Evolutionary conservation across 2,113 vertebrate genomes (phyloP).

Genomic region (Triplophysa siluroides): DNA sequence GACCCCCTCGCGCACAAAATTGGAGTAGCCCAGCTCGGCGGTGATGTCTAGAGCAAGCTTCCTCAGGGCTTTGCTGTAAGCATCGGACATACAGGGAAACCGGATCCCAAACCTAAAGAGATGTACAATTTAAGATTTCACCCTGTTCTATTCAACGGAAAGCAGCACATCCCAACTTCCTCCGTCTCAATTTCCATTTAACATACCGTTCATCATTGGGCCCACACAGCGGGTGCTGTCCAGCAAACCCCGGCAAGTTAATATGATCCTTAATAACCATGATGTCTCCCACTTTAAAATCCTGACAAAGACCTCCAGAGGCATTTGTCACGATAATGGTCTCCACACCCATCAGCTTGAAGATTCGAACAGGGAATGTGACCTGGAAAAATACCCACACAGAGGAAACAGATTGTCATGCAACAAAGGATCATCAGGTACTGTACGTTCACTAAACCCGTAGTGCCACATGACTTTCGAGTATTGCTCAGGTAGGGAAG

Average conservation of each 20-base stretch:
- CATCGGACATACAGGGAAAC: conserved; percentile 76
- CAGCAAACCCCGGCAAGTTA: conserved; percentile 72
- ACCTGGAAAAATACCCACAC: conserved; percentile 56
- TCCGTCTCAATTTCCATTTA: background rate
- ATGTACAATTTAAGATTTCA: background rate
- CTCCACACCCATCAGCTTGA: conserved; percentile 72
- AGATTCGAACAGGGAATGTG: conserved; percentile 70
- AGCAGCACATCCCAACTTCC: background rate
- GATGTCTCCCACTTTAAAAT: conserved; percentile 74
- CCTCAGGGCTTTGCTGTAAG: conserved; percentile 71
- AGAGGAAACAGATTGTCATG: background rate
- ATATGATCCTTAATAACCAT: conserved; percentile 76
- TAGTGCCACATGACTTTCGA: too few species aligned
- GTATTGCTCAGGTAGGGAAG: too few species aligned
- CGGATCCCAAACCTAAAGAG: conserved; percentile 70
- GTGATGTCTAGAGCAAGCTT: conserved; percentile 62
- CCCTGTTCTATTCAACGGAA: background rate
- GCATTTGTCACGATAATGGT: conserved; percentile 71
- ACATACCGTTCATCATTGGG: conserved; percentile 70
- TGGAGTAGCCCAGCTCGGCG: conserved; percentile 63
- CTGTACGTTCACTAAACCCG: background rate
- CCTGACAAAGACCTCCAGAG: conserved; percentile 70
- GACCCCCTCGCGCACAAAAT: conserved; percentile 69
- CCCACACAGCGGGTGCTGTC: conserved; percentile 69
- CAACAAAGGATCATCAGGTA: background rate